Percentiles rank a stretch among this genome's conserved stretches.
Conservation (phyloP, 1,140 invertebrate species). For the Drosophila pseudoobscura region DNA sequence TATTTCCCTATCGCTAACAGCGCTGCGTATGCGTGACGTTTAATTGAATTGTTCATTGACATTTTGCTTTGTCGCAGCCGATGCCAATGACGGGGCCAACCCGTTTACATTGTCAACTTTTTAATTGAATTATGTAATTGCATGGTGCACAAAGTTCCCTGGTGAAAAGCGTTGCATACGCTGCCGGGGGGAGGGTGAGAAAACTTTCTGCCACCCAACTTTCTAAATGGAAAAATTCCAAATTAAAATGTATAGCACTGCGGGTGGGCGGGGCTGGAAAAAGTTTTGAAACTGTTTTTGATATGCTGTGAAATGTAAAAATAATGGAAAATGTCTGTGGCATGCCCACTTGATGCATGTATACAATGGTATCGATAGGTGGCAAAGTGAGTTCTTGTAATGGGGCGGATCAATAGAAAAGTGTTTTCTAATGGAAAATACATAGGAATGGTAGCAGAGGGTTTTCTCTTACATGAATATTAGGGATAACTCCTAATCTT, state of each 20-base stretch:
- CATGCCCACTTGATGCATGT: no score
- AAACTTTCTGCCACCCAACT: slow-evolving; percentile 2
- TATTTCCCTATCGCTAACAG: neutral
- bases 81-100: neutral
- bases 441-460: no score
- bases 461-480: no score
- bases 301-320: slow-evolving; percentile 11
- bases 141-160: slow-evolving; percentile 52
- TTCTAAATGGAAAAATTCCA: slow-evolving; percentile 37
- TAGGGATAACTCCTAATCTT: no score
- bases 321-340: slow-evolving; percentile 1
- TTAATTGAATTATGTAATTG: slow-evolving; percentile 74
- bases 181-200: slow-evolving; percentile 1
- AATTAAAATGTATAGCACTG: slow-evolving; percentile 38
- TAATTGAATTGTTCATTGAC: slow-evolving; percentile 74
- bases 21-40: slow-evolving; percentile 49
- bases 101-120: slow-evolving; percentile 63
- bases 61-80: slow-evolving; percentile 19
- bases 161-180: slow-evolving; percentile 35
- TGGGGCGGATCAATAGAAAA: no score
- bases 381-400: no score
- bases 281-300: slow-evolving; percentile 12
- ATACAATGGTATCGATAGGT: no score
- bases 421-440: no score
- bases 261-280: neutral